Evolutionary conservation across 2,797 vertebrate species (phyloP), one percentile per base, ranked within the genome.

Genomic region (Nyctalus aviator): DNA sequence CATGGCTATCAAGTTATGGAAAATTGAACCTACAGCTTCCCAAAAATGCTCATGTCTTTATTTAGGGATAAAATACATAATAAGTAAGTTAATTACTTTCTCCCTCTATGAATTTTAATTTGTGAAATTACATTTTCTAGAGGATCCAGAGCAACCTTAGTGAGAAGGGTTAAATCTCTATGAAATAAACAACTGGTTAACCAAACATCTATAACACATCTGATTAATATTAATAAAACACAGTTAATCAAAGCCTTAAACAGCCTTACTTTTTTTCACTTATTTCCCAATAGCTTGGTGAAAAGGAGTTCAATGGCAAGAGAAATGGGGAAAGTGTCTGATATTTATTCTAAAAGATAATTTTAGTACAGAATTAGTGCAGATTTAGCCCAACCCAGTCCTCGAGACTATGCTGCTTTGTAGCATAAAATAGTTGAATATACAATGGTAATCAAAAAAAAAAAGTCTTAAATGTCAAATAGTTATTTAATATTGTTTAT

Each of bases 61-160:
- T 72, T 62, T 84, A 53, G 4, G 81, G 37, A 46, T 53, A 84
- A 76, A 64, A 85, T 35, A 81, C 46, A 12, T 48, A 41, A 20
- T 50, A 62, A 53, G 41, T 55, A 76, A 85, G 21, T 68, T 55
- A 73, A 30, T 4, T 44, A 27, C 44, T 21, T 91, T 30, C 8
- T 68, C 21, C 81, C 30, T 71, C 3, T 66, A 30, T 79, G 27
- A 85, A 72, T 66, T 57, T 53, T 86, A 62, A 78, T 46, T 85
- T 81, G 5, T 81, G 13, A 93, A 91, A 82, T 84, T 78, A 20
- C 2, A 55, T 77, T 91, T 77, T 72, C 83, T 91, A 48, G 46
- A 68, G 2, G 9, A 73, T n/a, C 7, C 25, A 73, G 48, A 82
- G 10, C 7, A 78, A 25, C 3, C 30, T 55, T 21, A 7, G 7